These are phyloP conservation scores for Nasonia oneida DNA, from an alignment of 2,888 invertebrate genomes.

Conservation along the genomic window DNA sequence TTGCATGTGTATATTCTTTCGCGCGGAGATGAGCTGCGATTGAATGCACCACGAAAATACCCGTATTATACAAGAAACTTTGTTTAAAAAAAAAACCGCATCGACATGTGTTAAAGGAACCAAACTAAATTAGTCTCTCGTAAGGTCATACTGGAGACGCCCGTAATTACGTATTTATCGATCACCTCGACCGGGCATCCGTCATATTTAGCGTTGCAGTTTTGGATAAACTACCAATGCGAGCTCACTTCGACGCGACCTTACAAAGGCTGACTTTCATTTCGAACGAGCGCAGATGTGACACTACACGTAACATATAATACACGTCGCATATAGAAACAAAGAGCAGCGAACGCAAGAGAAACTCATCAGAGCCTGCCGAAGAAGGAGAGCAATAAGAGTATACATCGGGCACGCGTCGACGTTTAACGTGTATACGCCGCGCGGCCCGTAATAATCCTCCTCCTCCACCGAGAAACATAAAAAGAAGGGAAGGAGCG, in stretches of 20 bases:
- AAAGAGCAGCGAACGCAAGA: background rate
- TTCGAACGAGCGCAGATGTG: background rate
- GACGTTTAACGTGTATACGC: constrained; percentile 35
- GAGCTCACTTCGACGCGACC: background rate
- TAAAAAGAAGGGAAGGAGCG: constrained; percentile 44
- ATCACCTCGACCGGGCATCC: background rate
- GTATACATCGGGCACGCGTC: constrained; percentile 56
- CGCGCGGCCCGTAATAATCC: background rate
- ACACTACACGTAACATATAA: background rate
- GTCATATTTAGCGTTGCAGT: background rate
- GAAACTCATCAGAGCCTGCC: constrained; percentile 1
- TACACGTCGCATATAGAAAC: background rate
- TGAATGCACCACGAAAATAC: background rate
- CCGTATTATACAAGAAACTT: too few species aligned
- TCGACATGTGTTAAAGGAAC: background rate
- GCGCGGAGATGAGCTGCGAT: background rate
- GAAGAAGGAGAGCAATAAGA: background rate
- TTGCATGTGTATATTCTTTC: background rate
- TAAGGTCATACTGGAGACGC: background rate
- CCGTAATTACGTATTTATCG: background rate
- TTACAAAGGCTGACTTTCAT: background rate
- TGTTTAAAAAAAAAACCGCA: too few species aligned
- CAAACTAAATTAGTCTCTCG: background rate
- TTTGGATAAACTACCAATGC: background rate
- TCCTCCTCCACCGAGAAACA: background rate